Base-by-base conservation (phyloP, 2,888 invertebrate species). In the Neoscelio sp. region DNA sequence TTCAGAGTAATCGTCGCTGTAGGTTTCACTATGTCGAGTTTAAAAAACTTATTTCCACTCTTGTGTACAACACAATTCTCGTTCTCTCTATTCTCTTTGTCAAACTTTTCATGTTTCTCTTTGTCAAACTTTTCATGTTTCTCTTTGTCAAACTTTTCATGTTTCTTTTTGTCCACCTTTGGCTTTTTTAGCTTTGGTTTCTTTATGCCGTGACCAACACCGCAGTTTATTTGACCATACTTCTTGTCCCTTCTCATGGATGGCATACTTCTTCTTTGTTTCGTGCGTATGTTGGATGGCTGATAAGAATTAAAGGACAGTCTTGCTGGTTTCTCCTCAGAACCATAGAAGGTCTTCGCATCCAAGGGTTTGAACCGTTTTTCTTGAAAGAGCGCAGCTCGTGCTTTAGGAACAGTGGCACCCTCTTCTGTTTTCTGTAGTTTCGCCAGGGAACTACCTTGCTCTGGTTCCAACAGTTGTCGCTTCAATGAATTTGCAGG, bases 191-290 rank as follows among this genome's bases (percentile, higher is more conserved):
- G 86, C 88, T 93, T 94, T 0, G 94, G 94, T 85, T 92, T 94
- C 48, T 92, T 91, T 56, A 95, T 94, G 75, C 92, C 93, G 84
- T 95, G 94, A 68, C 91, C 89, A 0, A 95, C 94, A 0, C 94
- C 94, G 73, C 92, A 90, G 85, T 95, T 94, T n/a, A 95, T 94
- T 86, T 93, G 92, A 0, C 94, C 94, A 6, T 91, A 83, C 18
- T 91, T 87, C 15, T 85, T 90, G 87, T 48, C 88, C 85, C 71
- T 88, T 86, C 7, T 8, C 2, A 77, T 48, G 0, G 48, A 10
- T 2, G 82, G 70, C n/a, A 74, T 74, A 56, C 80, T 86, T 52
- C 56, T 76, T 46, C 74, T 81, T 28, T 54, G 64, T 67, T 76
- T 70, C 10, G 56, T 28, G 52, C 23, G 35, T 10, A 30, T 33